A percentile compares a stretch with the other conserved stretches of the same genome.
These are phyloP conservation scores for Pseudochaenichthys georgianus DNA, from an alignment of 2,797 vertebrate species.

Conservation along the genomic window DNA sequence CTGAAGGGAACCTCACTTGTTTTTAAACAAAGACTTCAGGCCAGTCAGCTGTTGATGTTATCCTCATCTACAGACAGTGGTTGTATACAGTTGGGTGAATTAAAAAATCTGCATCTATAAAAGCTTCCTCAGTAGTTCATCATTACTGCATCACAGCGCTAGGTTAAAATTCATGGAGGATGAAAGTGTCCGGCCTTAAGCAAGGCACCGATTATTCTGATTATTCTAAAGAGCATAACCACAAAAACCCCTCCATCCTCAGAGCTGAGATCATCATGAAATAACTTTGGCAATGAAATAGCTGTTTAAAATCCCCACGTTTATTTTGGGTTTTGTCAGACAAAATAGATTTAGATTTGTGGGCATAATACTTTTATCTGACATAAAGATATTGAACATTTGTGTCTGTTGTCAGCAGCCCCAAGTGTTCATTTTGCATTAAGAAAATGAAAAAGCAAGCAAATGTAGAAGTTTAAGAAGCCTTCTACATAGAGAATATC, in stretches of 20 bases:
- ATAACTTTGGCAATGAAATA: not conserved
- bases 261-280: not conserved
- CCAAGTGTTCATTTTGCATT: not conserved
- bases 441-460: not conserved
- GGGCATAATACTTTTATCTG: not conserved
- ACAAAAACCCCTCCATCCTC: not conserved
- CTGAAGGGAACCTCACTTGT: not conserved
- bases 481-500: not conserved
- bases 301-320: not conserved
- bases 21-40: not conserved
- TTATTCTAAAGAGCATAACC: not conserved
- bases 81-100: not conserved
- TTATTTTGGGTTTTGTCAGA: not conserved
- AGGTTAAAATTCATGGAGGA: not conserved
- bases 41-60: not conserved
- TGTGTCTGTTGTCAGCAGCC: not conserved
- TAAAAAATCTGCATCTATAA: not conserved
- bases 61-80: not conserved
- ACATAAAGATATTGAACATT: not conserved
- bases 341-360: no score
- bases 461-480: not conserved
- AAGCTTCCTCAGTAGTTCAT: conserved; percentile 1
- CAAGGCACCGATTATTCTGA: no score
- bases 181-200: no score
- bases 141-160: not conserved